phyloP scores from a whole-genome alignment of 2,888 invertebrate species.

The Dynastes hyllus region DNA sequence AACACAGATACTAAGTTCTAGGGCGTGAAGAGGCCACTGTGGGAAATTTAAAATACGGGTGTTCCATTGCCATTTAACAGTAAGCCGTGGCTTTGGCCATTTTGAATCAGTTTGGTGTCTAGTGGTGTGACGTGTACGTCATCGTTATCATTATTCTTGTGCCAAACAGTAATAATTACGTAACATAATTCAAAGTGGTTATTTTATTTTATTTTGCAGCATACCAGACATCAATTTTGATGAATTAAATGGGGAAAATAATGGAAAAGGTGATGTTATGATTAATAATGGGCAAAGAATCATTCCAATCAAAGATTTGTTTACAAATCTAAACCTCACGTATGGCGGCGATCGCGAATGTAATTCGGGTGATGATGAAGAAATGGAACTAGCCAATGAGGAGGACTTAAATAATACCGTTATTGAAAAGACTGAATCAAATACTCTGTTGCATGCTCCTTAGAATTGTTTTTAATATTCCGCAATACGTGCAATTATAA shows the following conservation, averaged over 20 bases:
- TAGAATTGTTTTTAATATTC: not conserved
- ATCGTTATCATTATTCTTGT: too few species aligned
- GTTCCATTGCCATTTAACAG: too few species aligned
- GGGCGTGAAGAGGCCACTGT: too few species aligned
- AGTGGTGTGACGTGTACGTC: too few species aligned
- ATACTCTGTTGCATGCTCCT: not conserved
- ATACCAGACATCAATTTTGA: slow-evolving; percentile 63
- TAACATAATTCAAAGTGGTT: slow-evolving; percentile 17
- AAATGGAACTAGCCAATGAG: slow-evolving; percentile 57
- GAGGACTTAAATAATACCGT: slow-evolving; percentile 56
- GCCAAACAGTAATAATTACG: not conserved
- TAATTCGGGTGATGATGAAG: slow-evolving; percentile 58
- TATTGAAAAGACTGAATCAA: slow-evolving; percentile 54
- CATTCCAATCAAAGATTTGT: slow-evolving; percentile 65
- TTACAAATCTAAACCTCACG: slow-evolving; percentile 63
- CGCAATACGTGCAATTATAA: slow-evolving; percentile 17
- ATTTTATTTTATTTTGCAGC: slow-evolving; percentile 58
- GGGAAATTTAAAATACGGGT: too few species aligned
- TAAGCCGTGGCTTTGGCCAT: too few species aligned
- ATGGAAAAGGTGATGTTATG: slow-evolving; percentile 65
- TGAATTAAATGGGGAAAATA: slow-evolving; percentile 62
- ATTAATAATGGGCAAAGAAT: slow-evolving; percentile 64
- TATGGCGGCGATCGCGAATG: slow-evolving; percentile 55
- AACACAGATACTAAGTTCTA: too few species aligned
- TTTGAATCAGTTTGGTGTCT: too few species aligned